Conservation (phyloP, 2,888 invertebrate genomes). For the Sericinus montela region DNA sequence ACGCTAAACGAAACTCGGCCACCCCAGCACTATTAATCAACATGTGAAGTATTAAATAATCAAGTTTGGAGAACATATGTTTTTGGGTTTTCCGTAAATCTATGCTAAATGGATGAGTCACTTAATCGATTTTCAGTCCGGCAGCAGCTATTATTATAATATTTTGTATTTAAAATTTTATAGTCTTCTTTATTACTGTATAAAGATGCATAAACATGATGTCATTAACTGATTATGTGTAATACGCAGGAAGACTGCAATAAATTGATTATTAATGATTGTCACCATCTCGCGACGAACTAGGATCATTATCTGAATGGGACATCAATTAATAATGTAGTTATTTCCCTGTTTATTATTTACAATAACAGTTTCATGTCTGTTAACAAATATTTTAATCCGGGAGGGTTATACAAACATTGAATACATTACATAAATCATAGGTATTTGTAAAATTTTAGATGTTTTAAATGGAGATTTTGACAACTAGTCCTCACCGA, state of each 20-base stretch:
- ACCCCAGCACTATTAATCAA: no score
- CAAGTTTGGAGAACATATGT: no score
- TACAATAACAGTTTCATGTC: background rate
- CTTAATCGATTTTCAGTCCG: no score
- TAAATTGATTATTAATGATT: constrained; percentile 5
- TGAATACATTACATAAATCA: background rate
- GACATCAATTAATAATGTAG: constrained; percentile 8
- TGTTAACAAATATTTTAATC: background rate
- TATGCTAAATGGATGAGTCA: no score
- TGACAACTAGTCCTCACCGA: no score
- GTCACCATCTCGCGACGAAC: background rate
- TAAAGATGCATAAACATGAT: constrained; percentile 4
- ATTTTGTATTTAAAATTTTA: no score
- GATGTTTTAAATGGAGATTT: no score
- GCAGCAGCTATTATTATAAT: no score
- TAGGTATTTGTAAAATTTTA: no score
- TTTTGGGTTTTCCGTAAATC: no score
- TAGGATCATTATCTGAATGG: constrained; percentile 5
- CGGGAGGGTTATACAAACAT: background rate
- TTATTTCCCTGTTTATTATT: constrained; percentile 12
- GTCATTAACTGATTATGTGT: background rate
- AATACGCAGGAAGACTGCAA: constrained; percentile 3
- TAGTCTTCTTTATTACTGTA: background rate
- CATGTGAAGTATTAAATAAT: no score
- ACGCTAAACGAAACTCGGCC: no score